Base-by-base conservation (phyloP, 2,797 vertebrate genomes). In the Lates japonicus region DNA sequence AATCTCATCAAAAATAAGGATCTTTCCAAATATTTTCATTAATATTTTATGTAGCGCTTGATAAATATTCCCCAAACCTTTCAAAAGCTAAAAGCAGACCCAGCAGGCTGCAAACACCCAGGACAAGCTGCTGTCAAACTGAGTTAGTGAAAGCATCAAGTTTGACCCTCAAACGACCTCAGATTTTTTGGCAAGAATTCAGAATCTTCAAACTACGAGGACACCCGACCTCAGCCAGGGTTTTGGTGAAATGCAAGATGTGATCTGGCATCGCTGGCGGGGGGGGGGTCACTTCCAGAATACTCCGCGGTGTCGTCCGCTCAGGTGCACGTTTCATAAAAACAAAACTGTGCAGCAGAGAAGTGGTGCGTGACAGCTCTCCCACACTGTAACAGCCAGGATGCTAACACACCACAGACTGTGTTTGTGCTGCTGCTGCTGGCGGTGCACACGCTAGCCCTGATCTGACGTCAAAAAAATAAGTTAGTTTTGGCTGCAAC, bases 81-180 rank as follows among this genome's bases (percentile, higher is more conserved):
- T 31, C 2, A 22, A 63, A 64, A 35, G n/a, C 33, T 16, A 44
- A 39, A 67, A 69, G 61, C n/a, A 7, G 22, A 57, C 4, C 22
- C 16, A 25, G 42, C 3, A 31, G 22, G 33, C 39, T 60, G 12
- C 54, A 68, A 75, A 25, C 42, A 68, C 7, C 0, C 14, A 31
- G 35, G 46, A 55, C 20, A 61, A 33, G 13, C 42, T 55, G 19
- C 67, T 49, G 52, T 64, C 71, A 65, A n/a, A 49, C 41, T 11
- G 22, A 62, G 61, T 63, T 0, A 6, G 22, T 51, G 33, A 48
- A 33, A 52, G 25, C 64, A 42, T 51, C 2, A 58, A 9, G 11
- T 75, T 35, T 82, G 81, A 89, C 88, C 79, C 86, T 89, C 51
- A 84, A 87, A 83, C 55, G 79, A 84, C 85, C 85, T 88, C 59